phyloP scores from a whole-genome alignment of 2,113 vertebrate species.

The Peromyscus leucopus region DNA sequence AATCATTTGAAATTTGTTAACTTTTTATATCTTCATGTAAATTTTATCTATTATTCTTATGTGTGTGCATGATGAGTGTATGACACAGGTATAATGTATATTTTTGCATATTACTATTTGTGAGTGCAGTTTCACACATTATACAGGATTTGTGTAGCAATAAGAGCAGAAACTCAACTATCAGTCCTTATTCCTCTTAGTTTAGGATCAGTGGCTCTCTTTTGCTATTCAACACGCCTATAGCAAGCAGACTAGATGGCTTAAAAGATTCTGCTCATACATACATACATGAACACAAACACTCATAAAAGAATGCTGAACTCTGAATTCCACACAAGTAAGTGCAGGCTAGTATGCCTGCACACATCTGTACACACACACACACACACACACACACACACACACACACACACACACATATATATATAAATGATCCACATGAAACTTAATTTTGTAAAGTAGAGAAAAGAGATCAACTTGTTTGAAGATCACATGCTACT shows the following conservation, averaged over 20 bases:
- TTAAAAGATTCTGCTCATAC: not conserved
- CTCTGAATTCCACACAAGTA: not conserved
- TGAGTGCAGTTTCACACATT: not conserved
- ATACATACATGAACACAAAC: not conserved
- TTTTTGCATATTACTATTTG: not conserved
- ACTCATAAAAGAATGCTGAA: not conserved
- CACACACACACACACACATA: too few species aligned
- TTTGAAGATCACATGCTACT: not conserved
- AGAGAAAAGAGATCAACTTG: not conserved
- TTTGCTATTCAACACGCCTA: too few species aligned
- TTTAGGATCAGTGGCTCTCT: not conserved
- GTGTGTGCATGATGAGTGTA: not conserved
- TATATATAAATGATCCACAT: not conserved
- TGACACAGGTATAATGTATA: not conserved
- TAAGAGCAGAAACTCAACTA: not conserved
- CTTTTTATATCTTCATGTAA: not conserved
- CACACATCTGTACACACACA: not conserved
- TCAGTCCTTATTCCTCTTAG: not conserved
- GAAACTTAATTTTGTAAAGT: not conserved
- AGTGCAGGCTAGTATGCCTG: not conserved
- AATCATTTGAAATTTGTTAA: not conserved
- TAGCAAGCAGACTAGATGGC: not conserved
- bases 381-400: too few species aligned
- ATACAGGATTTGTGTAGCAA: not conserved
- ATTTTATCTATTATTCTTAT: not conserved